Evolutionary conservation across 1,140 invertebrate species (phyloP), one percentile per base, ranked within the genome.

Genomic region (Leptinotarsa defecta): DNA sequence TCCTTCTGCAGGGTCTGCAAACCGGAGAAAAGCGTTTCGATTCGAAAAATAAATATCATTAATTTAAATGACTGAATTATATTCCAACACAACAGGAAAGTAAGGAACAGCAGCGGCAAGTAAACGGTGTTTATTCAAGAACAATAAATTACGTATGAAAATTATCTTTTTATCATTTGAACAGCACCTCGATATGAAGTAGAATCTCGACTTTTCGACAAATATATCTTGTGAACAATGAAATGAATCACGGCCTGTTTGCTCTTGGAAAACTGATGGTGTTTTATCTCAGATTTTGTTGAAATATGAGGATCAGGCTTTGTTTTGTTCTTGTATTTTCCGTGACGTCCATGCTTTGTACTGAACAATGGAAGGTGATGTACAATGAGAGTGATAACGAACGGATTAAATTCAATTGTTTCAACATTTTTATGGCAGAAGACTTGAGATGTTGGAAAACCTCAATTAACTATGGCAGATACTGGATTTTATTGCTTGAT

Each of bases 111-210:
- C 67, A 68, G 13, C 68, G 20, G 48, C 34, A 70, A 70, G 68
- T 43, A 52, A 70, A 52, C 48, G n/a, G 71, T 73, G 71, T 73
- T 73, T 73, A 48, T 65, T 22, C 48, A 65, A 65, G 71, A 73
- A 73, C 71, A 65, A 73, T 73, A 73, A 73, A 73, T 73, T 73
- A 73, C 71, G 71, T 65, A 73, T 73, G 71, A 73, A 73, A 73
- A 67, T 73, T 73, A 73, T 73, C 71, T 73, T 73, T 73, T 43
- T 65, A 73, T 73, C 64, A 65, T 73, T 73, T 73, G 52, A 73
- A 73, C 62, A 73, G 62, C 71, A 73, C 71, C 71, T 73, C 71
- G 71, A 73, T 73, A 73, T 73, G 71, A 73, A 73, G 71, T 65
- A 73, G 71, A 73, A 65, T 62, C 71, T 65, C 71, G 61, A 73